Percentiles rank a stretch among this genome's conserved stretches.
phyloP scores from a whole-genome alignment of 2,797 vertebrate genomes.

The Gephyroberyx darwinii region DNA sequence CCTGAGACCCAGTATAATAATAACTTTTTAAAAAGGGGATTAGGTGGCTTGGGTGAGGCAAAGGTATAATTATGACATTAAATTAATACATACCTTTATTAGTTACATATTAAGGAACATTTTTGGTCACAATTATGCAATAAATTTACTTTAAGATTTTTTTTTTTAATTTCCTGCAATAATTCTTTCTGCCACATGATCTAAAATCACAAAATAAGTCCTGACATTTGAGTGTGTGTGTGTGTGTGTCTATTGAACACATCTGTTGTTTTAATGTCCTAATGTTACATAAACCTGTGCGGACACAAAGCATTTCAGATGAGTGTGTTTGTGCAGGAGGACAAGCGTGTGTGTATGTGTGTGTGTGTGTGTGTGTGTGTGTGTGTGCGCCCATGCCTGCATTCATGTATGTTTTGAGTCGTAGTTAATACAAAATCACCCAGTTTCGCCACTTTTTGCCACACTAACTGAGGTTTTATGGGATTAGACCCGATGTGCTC shows the following conservation, averaged over 20 bases:
- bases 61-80: background rate
- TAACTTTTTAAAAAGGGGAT: background rate
- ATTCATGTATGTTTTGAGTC: constrained; percentile 14
- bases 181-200: background rate
- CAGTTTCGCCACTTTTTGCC: constrained; percentile 27
- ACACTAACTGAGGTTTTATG: constrained; percentile 10
- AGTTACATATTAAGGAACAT: background rate
- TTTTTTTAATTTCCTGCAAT: background rate
- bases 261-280: background rate
- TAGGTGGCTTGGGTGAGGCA: background rate
- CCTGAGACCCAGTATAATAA: background rate
- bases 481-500: constrained; percentile 33
- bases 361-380: constrained; percentile 16
- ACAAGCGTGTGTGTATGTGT: background rate
- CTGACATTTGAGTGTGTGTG: constrained; percentile 12
- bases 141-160: background rate
- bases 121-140: background rate
- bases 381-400: constrained; percentile 22
- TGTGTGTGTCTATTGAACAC: constrained; percentile 33
- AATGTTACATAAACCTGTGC: background rate
- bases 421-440: constrained; percentile 40
- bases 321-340: constrained; percentile 16
- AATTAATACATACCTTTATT: background rate
- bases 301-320: background rate
- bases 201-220: background rate